Evolutionary conservation across 2,888 invertebrate species (phyloP).

Genomic region (Campaea margaritaria): DNA sequence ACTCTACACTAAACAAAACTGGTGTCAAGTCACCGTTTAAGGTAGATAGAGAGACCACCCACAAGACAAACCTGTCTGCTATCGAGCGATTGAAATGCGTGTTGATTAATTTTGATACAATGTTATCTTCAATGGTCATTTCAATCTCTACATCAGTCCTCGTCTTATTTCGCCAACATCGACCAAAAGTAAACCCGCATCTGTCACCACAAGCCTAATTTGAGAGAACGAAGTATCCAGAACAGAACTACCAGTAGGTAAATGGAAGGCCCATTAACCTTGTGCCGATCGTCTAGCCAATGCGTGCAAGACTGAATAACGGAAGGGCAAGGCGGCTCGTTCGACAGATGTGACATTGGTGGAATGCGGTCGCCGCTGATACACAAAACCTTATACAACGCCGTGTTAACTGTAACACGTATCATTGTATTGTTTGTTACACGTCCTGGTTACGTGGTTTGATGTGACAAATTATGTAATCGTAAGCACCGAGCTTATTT

Average conservation of each 20-base stretch:
- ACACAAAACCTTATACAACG: constrained; percentile 55
- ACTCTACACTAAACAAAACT: background rate
- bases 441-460: constrained; percentile 39
- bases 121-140: too few relatives aligned
- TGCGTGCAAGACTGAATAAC: constrained; percentile 47
- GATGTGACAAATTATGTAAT: constrained; percentile 35
- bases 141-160: too few relatives aligned
- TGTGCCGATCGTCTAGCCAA: constrained; percentile 45
- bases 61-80: background rate
- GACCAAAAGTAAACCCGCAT: background rate
- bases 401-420: constrained; percentile 33
- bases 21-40: background rate
- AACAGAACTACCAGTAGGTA: constrained; percentile 31
- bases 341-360: constrained; percentile 52
- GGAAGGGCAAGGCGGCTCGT: constrained; percentile 56
- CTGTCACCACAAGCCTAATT: background rate
- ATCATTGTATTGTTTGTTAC: constrained; percentile 25
- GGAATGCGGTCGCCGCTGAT: constrained; percentile 53
- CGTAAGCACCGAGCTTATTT: background rate
- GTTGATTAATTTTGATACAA: too few relatives aligned
- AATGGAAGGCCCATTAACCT: constrained; percentile 41
- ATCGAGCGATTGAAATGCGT: too few relatives aligned
- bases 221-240: constrained; percentile 23
- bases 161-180: background rate
- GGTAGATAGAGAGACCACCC: background rate